Evolutionary conservation across 2,113 vertebrate species (phyloP).

Genomic region (Cyanistes caeruleus): DNA sequence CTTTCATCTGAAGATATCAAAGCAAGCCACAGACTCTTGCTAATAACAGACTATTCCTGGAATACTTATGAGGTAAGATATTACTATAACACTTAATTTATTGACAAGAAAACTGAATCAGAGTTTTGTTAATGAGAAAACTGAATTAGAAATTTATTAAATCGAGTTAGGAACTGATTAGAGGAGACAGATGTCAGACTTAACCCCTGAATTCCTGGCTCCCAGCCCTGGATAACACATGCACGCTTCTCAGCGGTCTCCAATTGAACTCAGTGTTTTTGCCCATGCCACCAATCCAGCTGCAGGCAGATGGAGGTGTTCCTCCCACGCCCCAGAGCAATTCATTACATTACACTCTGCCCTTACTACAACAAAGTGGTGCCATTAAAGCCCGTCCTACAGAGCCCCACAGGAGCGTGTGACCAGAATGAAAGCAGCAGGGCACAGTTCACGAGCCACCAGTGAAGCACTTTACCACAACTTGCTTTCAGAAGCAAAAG

Average conservation of each 20-base stretch:
- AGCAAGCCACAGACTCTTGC: neutral
- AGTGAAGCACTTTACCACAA: constrained; percentile 16
- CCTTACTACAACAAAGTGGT: constrained; percentile 27
- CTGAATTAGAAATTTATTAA: neutral
- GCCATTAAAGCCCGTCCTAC: constrained; percentile 50
- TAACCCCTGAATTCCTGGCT: neutral
- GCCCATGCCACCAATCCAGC: neutral
- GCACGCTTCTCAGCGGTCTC: neutral
- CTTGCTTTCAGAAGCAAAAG: constrained; percentile 50
- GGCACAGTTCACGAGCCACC: constrained; percentile 33
- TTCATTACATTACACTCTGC: neutral
- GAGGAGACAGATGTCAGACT: neutral
- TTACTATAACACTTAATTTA: neutral
- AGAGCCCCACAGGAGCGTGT: neutral
- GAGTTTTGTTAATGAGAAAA: neutral
- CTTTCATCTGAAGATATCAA: neutral
- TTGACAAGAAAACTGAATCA: neutral
- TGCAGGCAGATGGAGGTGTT: neutral
- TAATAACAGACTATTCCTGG: neutral
- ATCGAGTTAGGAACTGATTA: neutral
- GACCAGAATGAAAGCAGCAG: constrained; percentile 10
- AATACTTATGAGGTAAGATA: neutral
- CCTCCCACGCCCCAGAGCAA: neutral
- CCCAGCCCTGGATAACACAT: neutral
- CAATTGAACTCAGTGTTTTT: rapidly evolving